phyloP scores from a whole-genome alignment of 2,113 vertebrate species.

The Drymodes brunneopygia region DNA sequence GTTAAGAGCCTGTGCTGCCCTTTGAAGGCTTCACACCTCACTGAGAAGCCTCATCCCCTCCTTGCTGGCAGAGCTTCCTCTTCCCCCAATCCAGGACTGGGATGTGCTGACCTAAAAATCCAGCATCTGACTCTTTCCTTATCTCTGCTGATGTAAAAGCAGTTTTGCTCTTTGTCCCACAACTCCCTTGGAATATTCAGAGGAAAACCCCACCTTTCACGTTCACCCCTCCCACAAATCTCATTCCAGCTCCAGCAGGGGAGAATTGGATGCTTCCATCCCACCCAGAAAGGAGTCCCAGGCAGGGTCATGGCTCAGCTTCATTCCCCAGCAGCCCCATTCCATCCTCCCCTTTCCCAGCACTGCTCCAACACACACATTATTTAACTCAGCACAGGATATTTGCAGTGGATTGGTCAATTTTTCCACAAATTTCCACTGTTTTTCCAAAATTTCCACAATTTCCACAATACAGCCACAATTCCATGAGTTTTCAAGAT shows the following conservation, averaged over 20 bases:
- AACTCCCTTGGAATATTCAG: neutral
- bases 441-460: too few relatives aligned
- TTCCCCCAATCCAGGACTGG: neutral
- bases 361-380: rapidly evolving
- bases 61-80: neutral
- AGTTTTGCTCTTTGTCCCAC: neutral
- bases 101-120: neutral
- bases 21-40: conserved; percentile 12
- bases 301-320: neutral
- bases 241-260: neutral
- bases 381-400: neutral
- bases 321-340: neutral
- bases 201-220: neutral
- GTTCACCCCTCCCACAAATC: neutral
- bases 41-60: neutral
- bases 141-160: neutral
- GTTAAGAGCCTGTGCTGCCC: neutral
- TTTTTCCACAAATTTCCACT: too few relatives aligned
- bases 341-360: neutral
- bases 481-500: neutral
- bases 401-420: neutral
- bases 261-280: neutral
- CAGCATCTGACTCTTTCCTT: neutral
- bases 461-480: neutral
- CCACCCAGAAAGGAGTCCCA: neutral